These are phyloP conservation scores for Pseudochirops cupreus DNA, from an alignment of 2,797 vertebrate species.

Conservation along the genomic window DNA sequence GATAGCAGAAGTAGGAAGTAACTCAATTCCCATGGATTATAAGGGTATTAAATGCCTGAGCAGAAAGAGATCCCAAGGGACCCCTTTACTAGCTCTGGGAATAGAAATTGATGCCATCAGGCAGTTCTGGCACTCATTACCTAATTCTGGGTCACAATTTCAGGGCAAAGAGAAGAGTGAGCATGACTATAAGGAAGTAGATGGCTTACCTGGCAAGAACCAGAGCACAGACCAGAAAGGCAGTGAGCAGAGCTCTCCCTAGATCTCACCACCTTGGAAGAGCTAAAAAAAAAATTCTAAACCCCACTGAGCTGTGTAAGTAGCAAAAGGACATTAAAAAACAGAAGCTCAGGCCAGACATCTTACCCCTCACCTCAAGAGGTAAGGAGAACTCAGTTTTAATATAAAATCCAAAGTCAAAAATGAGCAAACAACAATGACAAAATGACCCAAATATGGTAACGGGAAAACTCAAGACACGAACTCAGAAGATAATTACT, in stretches of 20 bases:
- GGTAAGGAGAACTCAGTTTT: neutral
- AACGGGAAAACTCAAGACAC: neutral
- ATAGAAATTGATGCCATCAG: neutral
- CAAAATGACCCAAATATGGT: neutral
- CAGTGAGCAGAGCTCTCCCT: neutral
- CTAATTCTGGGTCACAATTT: neutral
- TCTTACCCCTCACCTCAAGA: neutral
- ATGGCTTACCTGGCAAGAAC: neutral
- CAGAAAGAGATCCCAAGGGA: neutral
- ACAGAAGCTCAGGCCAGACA: neutral
- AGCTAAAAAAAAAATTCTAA: neutral
- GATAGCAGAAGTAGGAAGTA: neutral
- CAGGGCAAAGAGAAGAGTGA: neutral
- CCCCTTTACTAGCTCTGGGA: neutral
- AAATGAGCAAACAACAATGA: neutral
- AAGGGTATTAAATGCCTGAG: neutral
- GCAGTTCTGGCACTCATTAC: neutral
- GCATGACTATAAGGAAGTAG: neutral
- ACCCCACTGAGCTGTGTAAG: neutral
- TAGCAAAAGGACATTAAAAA: neutral
- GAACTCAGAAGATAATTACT: neutral
- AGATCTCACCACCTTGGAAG: neutral
- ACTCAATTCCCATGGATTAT: neutral
- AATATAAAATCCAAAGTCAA: neutral
- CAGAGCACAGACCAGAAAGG: neutral